Evolutionary conservation across 1,140 invertebrate genomes (phyloP), one percentile per base, ranked within the genome.

Genomic region (Harpegnathos saltator): DNA sequence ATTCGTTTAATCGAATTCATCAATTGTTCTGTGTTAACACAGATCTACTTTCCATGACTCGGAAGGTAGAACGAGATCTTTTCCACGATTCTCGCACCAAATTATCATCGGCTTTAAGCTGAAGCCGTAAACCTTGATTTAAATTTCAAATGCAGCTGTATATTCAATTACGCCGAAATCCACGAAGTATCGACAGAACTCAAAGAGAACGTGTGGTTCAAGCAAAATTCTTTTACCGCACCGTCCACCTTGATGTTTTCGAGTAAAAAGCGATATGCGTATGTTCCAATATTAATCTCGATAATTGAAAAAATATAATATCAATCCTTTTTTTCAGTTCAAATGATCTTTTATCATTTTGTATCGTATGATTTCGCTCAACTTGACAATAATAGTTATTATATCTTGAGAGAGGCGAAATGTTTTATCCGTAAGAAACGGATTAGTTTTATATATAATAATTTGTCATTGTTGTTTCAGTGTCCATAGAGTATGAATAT

Each of bases 401-500:
- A 33, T 33, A 33, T 1, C 29, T 33, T 33, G 29, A 33, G 1
- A 33, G 29, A 1, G 29, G 29, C 29, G 5, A 33, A 33, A 33
- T 33, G 5, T n/a, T n/a, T n/a, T n/a, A 33, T 33, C 29, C 29
- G 5, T 9, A n/a, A n/a, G n/a, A n/a, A n/a, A n/a, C n/a, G n/a
- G n/a, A n/a, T n/a, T n/a, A n/a, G n/a, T n/a, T n/a, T n/a, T n/a
- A n/a, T 44, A 9, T 44, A 11, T 11, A 44, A 44, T 3, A 44
- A 44, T 44, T 44, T 9, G 38, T 33, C 29, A 5, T 33, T 5
- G 29, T 50, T 81, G 81, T 38, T 54, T 22, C 52, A 33, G 5
- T 56, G 84, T 77, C 72, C n/a, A n/a, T 69, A 48, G 82, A 61
- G 72, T 73, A 75, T 83, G 86, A 89, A 88, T 88, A 88, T 89